Evolutionary conservation across 1,140 invertebrate genomes (phyloP).

Genomic region (Plectus sambesii): DNA sequence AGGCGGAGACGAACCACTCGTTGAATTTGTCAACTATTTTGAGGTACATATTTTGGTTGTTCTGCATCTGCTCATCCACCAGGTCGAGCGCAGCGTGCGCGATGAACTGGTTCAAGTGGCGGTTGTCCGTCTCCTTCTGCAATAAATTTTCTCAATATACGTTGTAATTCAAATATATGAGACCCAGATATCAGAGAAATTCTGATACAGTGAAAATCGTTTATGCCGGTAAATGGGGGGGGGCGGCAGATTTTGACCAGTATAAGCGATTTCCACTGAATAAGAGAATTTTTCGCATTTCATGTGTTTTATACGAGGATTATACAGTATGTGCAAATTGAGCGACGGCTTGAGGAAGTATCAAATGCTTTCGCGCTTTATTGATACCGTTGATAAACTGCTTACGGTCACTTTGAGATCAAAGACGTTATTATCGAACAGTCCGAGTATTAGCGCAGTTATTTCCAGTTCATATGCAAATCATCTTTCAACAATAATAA

Average conservation of each 20-base stretch:
- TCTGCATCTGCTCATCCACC: conserved; percentile 94
- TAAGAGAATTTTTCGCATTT: no score
- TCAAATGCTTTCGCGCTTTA: no score
- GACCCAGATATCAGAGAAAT: neutral
- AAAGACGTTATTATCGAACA: no score
- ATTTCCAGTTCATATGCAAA: no score
- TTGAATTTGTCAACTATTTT: conserved; percentile 98
- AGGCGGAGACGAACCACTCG: conserved; percentile 97
- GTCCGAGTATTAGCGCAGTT: no score
- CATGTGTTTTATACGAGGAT: no score
- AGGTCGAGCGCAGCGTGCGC: conserved; percentile 93
- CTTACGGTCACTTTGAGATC: no score
- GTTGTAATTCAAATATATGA: conserved; percentile 4
- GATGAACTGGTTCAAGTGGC: conserved; percentile 95
- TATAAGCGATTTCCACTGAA: no score
- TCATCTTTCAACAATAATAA: no score
- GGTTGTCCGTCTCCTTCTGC: conserved; percentile 72
- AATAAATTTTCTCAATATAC: conserved; percentile 19
- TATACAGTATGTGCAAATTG: no score
- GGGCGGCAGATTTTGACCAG: conserved; percentile 6
- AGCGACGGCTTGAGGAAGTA: no score
- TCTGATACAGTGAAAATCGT: conserved; percentile 6
- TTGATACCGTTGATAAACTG: no score
- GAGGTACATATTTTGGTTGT: conserved; percentile 84
- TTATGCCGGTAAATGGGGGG: neutral